A percentile compares a stretch with the other conserved stretches of the same genome.
Evolutionary conservation across 2,797 vertebrate genomes (phyloP).

Genomic region (Liparis tanakae): DNA sequence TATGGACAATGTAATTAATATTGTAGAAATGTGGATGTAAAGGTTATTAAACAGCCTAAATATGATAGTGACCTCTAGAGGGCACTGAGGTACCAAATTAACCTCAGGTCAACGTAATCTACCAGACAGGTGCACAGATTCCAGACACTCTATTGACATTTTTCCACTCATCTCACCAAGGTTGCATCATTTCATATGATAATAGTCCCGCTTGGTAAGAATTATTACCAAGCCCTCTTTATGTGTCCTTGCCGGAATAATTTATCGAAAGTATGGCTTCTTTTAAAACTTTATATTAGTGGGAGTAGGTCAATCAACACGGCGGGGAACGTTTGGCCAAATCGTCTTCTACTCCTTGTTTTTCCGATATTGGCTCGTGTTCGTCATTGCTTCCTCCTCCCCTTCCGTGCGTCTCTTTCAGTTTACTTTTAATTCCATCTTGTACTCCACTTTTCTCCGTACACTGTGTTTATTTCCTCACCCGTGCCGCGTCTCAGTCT

Average conservation of each 20-base stretch:
- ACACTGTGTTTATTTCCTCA: conserved; percentile 59
- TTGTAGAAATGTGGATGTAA: conserved; percentile 48
- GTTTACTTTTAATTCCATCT: conserved; percentile 66
- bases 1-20: conserved; percentile 65
- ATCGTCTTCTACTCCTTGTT: conserved; percentile 18
- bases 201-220: conserved; percentile 17
- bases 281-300: conserved; percentile 24
- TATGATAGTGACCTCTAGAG: conserved; percentile 73
- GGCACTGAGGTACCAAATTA: conserved; percentile 76
- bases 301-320: conserved; percentile 22
- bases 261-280: conserved; percentile 21
- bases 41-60: conserved; percentile 70
- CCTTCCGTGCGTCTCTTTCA: conserved; percentile 43
- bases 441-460: conserved; percentile 48
- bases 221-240: conserved; percentile 27
- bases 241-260: conserved; percentile 48
- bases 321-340: background rate
- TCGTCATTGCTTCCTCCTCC: conserved; percentile 36
- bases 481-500: conserved; percentile 58
- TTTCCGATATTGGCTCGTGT: conserved; percentile 27
- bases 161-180: conserved; percentile 33
- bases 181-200: conserved; percentile 49
- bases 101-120: conserved; percentile 74
- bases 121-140: conserved; percentile 41
- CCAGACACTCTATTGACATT: conserved; percentile 52